Evolutionary conservation across 2,113 vertebrate species (phyloP).

Genomic region (Rutilus rutilus): DNA sequence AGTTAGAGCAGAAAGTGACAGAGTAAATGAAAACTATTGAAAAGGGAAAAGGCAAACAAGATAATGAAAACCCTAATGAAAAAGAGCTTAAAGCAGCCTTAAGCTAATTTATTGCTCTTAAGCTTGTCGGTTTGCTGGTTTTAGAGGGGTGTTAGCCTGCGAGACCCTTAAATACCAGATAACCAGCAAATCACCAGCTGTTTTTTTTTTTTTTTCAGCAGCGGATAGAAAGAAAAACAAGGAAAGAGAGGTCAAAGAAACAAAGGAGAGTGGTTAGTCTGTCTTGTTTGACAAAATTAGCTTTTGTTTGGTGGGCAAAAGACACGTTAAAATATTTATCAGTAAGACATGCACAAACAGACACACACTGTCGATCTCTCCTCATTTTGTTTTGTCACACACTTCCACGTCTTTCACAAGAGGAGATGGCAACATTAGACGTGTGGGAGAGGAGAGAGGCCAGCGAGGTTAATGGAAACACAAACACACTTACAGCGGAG

Average conservation of each 20-base stretch:
- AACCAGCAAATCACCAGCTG: background rate
- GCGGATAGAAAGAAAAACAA: slow-evolving; percentile 47
- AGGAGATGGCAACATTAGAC: slow-evolving; percentile 49
- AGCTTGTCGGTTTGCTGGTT: background rate
- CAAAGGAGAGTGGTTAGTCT: background rate
- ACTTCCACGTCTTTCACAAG: slow-evolving; percentile 3
- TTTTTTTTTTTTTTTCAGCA: slow-evolving; percentile 40
- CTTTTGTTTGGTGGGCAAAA: slow-evolving; percentile 37
- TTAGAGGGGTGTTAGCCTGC: background rate
- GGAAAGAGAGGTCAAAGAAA: background rate
- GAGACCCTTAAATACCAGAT: background rate
- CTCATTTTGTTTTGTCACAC: background rate
- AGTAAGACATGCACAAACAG: slow-evolving; percentile 36
- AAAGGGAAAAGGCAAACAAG: background rate
- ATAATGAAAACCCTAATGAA: slow-evolving; percentile 46
- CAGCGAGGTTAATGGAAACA: slow-evolving; percentile 57
- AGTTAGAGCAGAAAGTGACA: slow-evolving; percentile 47
- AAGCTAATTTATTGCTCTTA: background rate
- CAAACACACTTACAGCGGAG: slow-evolving; percentile 29
- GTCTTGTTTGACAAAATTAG: slow-evolving; percentile 29
- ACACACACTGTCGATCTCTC: slow-evolving; percentile 1
- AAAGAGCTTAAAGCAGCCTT: slow-evolving; percentile 41
- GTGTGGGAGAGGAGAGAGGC: slow-evolving; percentile 52
- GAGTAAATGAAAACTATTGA: slow-evolving; percentile 50
- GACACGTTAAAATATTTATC: slow-evolving; percentile 53